Conservation (phyloP, 2,797 vertebrate species). For the Rachycentron canadum region DNA sequence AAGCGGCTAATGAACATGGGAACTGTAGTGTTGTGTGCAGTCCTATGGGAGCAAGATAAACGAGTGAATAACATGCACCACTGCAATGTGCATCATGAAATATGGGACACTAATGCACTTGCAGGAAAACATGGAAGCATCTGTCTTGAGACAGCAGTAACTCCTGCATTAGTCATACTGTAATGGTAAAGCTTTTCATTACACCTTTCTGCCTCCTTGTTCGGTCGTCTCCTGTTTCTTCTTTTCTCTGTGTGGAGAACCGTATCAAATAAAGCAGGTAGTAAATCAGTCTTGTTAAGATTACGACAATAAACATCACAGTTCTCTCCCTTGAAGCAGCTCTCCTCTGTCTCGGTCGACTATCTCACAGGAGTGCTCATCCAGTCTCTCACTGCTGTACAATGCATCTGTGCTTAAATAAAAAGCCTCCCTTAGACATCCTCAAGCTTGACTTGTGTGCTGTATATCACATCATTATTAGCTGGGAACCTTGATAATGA, state of each 20-base stretch:
- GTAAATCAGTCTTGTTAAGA: conserved; percentile 67
- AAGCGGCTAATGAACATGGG: conserved; percentile 13
- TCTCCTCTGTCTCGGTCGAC: conserved; percentile 22
- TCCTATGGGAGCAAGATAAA: conserved; percentile 8
- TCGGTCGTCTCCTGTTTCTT: conserved; percentile 28
- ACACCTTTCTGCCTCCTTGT: conserved; percentile 44
- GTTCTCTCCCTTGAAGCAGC: conserved; percentile 42
- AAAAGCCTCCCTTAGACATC: conserved; percentile 61
- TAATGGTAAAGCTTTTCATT: conserved; percentile 62
- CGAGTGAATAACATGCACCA: conserved; percentile 48
- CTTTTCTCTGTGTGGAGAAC: conserved; percentile 35
- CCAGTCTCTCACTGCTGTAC: conserved; percentile 58
- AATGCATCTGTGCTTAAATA: conserved; percentile 62
- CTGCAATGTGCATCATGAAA: conserved; percentile 73
- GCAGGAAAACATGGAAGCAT: conserved; percentile 67
- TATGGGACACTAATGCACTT: conserved; percentile 76
- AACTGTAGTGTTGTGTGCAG: conserved; percentile 12
- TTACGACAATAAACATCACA: conserved; percentile 60
- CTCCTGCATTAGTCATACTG: conserved; percentile 73
- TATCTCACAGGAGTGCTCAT: conserved; percentile 57
- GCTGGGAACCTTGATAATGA: conserved; percentile 56
- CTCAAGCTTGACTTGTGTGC: conserved; percentile 29
- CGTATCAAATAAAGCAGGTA: conserved; percentile 44
- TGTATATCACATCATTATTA: conserved; percentile 63
- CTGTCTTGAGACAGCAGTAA: conserved; percentile 55